A percentile compares a stretch with the other conserved stretches of the same genome.
Evolutionary conservation across 1,140 invertebrate genomes (phyloP).

Genomic region (Caenorhabditis elegans): DNA sequence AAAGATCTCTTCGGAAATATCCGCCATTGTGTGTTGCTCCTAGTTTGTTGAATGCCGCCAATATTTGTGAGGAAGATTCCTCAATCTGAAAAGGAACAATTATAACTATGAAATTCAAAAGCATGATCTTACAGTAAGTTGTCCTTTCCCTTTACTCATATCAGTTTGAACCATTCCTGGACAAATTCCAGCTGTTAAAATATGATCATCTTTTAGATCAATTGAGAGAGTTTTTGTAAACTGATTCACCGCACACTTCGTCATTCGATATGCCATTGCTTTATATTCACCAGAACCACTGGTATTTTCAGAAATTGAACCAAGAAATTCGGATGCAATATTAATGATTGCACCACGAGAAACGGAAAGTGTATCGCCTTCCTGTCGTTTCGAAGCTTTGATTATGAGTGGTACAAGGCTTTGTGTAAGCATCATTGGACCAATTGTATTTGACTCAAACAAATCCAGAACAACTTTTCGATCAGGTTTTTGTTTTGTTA

Average conservation of each 20-base stretch:
- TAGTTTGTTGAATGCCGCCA: constrained; percentile 3
- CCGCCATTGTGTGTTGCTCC: neutral
- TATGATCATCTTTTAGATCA: neutral
- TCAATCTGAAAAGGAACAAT: neutral
- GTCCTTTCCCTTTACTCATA: constrained; percentile 22
- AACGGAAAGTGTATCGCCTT: neutral
- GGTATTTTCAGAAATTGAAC: neutral
- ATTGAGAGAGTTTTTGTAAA: constrained; percentile 15
- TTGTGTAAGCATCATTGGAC: neutral
- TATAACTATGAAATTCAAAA: neutral
- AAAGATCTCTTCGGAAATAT: constrained; percentile 9
- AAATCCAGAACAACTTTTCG: neutral
- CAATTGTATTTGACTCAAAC: constrained; percentile 30
- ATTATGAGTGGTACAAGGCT: neutral
- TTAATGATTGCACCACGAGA: constrained; percentile 13
- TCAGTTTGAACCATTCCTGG: constrained; percentile 17
- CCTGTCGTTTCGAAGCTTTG: neutral
- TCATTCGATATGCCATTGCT: neutral
- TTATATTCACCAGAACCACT: neutral
- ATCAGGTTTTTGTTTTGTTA: constrained; percentile 21
- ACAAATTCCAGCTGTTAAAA: constrained; percentile 6
- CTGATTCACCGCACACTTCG: constrained; percentile 21
- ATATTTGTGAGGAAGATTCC: neutral
- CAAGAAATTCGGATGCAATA: constrained; percentile 17
- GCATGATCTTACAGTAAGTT: constrained; percentile 3